Conservation (phyloP, 1,140 invertebrate genomes). For the Pantala flavescens region DNA sequence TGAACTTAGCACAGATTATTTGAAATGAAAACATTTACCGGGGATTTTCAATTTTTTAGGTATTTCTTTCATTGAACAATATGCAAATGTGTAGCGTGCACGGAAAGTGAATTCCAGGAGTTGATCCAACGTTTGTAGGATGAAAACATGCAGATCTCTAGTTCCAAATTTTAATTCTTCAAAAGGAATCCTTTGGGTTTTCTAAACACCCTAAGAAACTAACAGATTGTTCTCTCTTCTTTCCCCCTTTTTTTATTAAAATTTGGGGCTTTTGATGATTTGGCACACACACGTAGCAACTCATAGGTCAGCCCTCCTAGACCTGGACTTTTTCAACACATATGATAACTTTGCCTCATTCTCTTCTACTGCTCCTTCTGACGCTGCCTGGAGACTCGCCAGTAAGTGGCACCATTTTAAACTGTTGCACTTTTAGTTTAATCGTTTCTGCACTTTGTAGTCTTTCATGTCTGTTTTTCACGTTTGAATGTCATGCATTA, state of each 20-base stretch:
- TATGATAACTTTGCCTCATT: slow-evolving; percentile 2
- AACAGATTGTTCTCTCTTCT: slow-evolving; percentile 3
- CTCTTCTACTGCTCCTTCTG: neutral
- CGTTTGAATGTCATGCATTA: too few species aligned
- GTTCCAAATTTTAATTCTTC: neutral
- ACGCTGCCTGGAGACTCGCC: slow-evolving; percentile 1
- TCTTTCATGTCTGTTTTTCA: too few species aligned
- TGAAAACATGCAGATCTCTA: too few species aligned
- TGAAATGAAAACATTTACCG: too few species aligned
- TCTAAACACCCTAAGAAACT: neutral
- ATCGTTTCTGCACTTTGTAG: neutral
- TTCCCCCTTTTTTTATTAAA: slow-evolving; percentile 8
- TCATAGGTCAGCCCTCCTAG: slow-evolving; percentile 7
- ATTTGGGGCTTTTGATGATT: slow-evolving; percentile 3
- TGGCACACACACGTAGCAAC: neutral
- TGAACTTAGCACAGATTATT: too few species aligned
- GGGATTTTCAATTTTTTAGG: too few species aligned
- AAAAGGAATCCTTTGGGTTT: neutral
- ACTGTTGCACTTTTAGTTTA: neutral
- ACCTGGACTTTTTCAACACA: slow-evolving; percentile 1
- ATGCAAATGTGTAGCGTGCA: too few species aligned
- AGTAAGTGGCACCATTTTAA: slow-evolving; percentile 2
- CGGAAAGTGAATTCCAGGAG: too few species aligned
- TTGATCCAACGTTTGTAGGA: too few species aligned
- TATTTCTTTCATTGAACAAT: too few species aligned